Evolutionary conservation across 2,888 invertebrate genomes (phyloP).

Genomic region (Tenthredo livida): DNA sequence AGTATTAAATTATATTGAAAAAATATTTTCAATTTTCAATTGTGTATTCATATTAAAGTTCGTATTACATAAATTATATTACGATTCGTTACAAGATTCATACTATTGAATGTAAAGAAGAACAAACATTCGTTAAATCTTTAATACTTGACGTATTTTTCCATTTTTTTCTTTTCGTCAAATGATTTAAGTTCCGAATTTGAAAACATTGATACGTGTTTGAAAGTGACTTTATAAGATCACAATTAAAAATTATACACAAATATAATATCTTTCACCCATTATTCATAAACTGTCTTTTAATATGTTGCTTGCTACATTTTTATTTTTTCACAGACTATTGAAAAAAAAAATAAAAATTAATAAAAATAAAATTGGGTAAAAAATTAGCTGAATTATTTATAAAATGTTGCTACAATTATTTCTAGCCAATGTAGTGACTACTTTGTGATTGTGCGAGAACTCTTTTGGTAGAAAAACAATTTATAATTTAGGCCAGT

Average conservation of each 20-base stretch:
- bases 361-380: background rate
- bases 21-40: constrained; percentile 32
- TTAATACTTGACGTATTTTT: constrained; percentile 1
- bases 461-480: background rate
- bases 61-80: constrained; percentile 46
- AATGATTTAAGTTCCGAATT: background rate
- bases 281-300: constrained; percentile 25
- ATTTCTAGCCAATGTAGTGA: background rate
- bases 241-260: constrained; percentile 12
- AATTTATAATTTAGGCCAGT: constrained; percentile 5
- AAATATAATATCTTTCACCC: background rate
- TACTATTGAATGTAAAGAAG: background rate
- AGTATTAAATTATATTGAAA: background rate
- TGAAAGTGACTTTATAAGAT: background rate
- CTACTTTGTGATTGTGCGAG: constrained; percentile 2
- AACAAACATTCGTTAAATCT: constrained; percentile 11
- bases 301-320: background rate
- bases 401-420: background rate
- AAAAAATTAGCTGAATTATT: background rate
- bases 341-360: too few relatives aligned
- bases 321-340: background rate
- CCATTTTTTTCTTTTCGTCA: background rate
- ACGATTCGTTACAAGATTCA: constrained; percentile 24
- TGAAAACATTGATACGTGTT: constrained; percentile 26
- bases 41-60: constrained; percentile 45